Evolutionary conservation across 1,140 invertebrate genomes (phyloP).

Genomic region (Eueides isabella): DNA sequence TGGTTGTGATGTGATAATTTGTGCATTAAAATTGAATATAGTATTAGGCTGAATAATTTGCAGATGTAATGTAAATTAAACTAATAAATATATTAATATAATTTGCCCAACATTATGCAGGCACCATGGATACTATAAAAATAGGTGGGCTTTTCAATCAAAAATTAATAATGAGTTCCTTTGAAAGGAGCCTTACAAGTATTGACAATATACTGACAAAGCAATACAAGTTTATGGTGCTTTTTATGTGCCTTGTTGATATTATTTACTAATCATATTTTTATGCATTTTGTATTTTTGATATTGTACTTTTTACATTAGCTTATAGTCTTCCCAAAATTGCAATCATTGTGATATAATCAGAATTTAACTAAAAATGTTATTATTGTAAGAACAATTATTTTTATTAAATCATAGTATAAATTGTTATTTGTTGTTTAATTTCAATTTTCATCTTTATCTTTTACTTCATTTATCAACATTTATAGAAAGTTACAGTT

Average conservation of each 20-base stretch:
- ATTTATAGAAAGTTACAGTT: too few relatives aligned
- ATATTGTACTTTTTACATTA: conserved; percentile 43
- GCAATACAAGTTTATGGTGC: conserved; percentile 42
- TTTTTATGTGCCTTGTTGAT: conserved; percentile 52
- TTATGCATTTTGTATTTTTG: conserved; percentile 40
- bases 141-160: background rate
- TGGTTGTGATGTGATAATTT: conserved; percentile 10
- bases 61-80: background rate
- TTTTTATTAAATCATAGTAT: conserved; percentile 8
- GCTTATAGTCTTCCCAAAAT: conserved; percentile 43
- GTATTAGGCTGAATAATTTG: background rate
- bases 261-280: conserved; percentile 34
- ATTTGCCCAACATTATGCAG: background rate
- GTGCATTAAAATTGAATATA: conserved; percentile 22
- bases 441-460: background rate
- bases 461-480: background rate
- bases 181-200: background rate
- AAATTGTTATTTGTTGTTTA: conserved; percentile 12
- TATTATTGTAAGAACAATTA: conserved; percentile 31
- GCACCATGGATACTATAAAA: background rate
- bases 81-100: background rate
- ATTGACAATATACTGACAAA: conserved; percentile 25
- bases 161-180: background rate
- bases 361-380: conserved; percentile 51
- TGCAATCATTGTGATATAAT: conserved; percentile 54